Conservation (phyloP, 2,797 vertebrate species). For the Sebastes hubbsi region DNA sequence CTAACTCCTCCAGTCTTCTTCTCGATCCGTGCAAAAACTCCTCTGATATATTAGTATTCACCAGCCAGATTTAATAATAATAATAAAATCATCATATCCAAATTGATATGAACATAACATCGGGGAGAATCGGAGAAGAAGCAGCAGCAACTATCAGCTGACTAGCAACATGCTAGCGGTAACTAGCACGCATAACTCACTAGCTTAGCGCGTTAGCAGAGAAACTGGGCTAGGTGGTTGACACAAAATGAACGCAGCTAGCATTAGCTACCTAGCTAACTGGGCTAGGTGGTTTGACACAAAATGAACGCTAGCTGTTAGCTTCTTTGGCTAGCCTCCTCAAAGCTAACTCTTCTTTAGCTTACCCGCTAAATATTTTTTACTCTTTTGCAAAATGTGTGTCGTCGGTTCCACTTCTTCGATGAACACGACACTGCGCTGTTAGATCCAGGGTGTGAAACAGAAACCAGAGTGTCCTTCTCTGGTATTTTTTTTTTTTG, state of each 20-base stretch:
- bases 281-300: constrained; percentile 60
- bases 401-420: constrained; percentile 47
- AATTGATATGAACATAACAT: constrained; percentile 6
- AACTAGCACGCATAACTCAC: constrained; percentile 76
- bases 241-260: constrained; percentile 51
- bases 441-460: constrained; percentile 47
- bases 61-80: constrained; percentile 44
- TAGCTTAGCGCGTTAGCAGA: constrained; percentile 71
- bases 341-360: constrained; percentile 74
- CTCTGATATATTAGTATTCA: constrained; percentile 18
- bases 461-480: constrained; percentile 69
- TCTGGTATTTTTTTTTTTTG: constrained; percentile 80
- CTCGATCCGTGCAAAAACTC: too few relatives aligned
- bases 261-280: constrained; percentile 70
- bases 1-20: too few relatives aligned
- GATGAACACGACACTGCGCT: constrained; percentile 31
- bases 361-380: constrained; percentile 73
- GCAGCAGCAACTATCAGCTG: constrained; percentile 66
- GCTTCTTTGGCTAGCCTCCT: constrained; percentile 66
- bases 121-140: constrained; percentile 11
- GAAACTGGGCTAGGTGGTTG: constrained; percentile 63
- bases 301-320: constrained; percentile 58
- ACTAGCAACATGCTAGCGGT: constrained; percentile 77
- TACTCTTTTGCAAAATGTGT: constrained; percentile 42
- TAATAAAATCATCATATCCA: constrained; percentile 43